A percentile compares a stretch with the other conserved stretches of the same genome.
Evolutionary conservation across 2,888 invertebrate species (phyloP).

Genomic region (Mesoligia furuncula): DNA sequence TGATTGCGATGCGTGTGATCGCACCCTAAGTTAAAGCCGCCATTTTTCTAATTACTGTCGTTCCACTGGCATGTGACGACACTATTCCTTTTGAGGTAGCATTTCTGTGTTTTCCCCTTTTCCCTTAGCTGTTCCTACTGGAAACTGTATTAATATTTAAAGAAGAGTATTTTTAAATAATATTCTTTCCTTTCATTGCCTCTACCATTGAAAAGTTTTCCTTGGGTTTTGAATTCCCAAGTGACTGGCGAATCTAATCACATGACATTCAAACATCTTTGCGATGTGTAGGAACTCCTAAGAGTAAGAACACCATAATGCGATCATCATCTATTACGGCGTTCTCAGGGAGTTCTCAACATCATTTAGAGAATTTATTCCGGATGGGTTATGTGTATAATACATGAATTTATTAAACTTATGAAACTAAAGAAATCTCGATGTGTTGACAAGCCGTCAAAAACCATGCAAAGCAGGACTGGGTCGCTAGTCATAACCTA

Average conservation of each 20-base stretch:
- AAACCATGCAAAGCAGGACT: neutral
- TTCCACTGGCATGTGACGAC: constrained; percentile 10
- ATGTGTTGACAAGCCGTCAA: neutral
- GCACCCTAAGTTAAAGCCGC: constrained; percentile 4
- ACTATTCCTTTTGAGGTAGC: constrained; percentile 11
- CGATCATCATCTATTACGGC: neutral
- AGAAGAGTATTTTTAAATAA: neutral
- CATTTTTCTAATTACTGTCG: constrained; percentile 45
- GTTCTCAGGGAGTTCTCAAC: neutral
- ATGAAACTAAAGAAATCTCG: neutral
- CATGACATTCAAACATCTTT: neutral
- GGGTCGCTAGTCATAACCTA: neutral
- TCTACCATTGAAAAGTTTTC: neutral
- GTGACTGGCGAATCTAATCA: neutral
- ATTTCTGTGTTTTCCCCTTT: neutral
- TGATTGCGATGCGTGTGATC: neutral
- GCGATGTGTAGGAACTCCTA: neutral
- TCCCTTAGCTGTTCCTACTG: neutral
- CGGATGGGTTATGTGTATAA: neutral
- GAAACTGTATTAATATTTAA: neutral
- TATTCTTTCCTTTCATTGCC: neutral
- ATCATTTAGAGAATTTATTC: neutral
- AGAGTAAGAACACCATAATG: neutral
- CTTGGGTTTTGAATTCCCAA: neutral
- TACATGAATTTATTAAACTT: neutral